phyloP scores from a whole-genome alignment of 2,888 invertebrate genomes.

The Caradrina clavipalpis region DNA sequence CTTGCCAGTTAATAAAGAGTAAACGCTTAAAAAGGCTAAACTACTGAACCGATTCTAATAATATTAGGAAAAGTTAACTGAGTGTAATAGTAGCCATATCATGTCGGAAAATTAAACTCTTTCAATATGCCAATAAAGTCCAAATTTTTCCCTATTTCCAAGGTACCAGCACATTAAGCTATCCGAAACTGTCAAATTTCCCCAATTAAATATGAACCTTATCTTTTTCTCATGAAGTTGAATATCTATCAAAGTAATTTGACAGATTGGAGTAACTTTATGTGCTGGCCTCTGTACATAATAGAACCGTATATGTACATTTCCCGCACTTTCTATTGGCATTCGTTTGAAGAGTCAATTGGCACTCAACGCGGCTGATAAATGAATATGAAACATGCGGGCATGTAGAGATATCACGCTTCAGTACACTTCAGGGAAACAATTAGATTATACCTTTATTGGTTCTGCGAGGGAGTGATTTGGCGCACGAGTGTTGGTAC shows the following conservation, averaged over 20 bases:
- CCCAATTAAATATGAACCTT: too few species aligned
- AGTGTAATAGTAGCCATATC: background rate
- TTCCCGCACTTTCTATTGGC: slow-evolving; percentile 36
- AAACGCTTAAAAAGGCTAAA: too few species aligned
- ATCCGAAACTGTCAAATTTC: too few species aligned
- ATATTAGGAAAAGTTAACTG: background rate
- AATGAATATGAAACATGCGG: slow-evolving; percentile 37
- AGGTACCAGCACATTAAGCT: too few species aligned
- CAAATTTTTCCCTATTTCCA: background rate
- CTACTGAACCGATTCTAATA: too few species aligned
- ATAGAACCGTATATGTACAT: background rate
- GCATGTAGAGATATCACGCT: slow-evolving; percentile 48
- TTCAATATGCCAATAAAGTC: too few species aligned
- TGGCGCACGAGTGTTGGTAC: slow-evolving; percentile 19
- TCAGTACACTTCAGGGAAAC: slow-evolving; percentile 35
- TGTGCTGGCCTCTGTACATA: too few species aligned
- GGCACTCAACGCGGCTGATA: slow-evolving; percentile 13
- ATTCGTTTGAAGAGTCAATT: slow-evolving; percentile 5
- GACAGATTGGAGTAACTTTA: too few species aligned
- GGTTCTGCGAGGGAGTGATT: slow-evolving; percentile 43
- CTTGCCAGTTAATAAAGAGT: too few species aligned
- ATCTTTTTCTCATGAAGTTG: too few species aligned
- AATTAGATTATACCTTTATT: slow-evolving; percentile 34
- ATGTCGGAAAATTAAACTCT: slow-evolving; percentile 24
- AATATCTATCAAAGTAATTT: too few species aligned